phyloP scores from a whole-genome alignment of 2,888 invertebrate species.

The Helobdella robusta region DNA sequence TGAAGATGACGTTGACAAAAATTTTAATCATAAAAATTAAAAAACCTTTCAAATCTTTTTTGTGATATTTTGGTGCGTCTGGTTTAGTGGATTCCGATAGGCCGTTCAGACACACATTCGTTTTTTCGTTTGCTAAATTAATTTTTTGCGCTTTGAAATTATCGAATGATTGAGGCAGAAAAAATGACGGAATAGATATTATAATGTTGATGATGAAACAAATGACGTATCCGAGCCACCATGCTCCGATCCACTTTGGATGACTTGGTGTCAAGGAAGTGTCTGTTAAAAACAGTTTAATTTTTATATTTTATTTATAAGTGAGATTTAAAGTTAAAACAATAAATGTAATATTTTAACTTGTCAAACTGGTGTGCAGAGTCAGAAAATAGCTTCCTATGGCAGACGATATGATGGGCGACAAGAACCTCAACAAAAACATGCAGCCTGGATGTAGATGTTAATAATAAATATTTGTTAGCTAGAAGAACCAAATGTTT shows the following conservation, averaged over 20 bases:
- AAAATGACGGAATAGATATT: slow-evolving; percentile 20
- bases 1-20: too few relatives aligned
- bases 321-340: background rate
- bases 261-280: slow-evolving; percentile 21
- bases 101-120: too few relatives aligned
- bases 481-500: too few relatives aligned
- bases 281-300: too few relatives aligned
- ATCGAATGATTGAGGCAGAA: slow-evolving; percentile 17
- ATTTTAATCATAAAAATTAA: too few relatives aligned
- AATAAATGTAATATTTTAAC: background rate
- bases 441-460: slow-evolving; percentile 18
- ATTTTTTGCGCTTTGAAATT: background rate
- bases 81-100: too few relatives aligned
- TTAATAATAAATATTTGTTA: too few relatives aligned
- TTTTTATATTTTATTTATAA: too few relatives aligned
- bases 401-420: slow-evolving; percentile 23
- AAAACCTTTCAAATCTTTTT: too few relatives aligned
- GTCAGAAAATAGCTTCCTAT: slow-evolving; percentile 21
- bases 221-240: slow-evolving; percentile 30
- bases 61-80: too few relatives aligned
- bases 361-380: slow-evolving; percentile 12
- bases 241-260: slow-evolving; percentile 30
- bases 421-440: slow-evolving; percentile 22
- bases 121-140: too few relatives aligned
- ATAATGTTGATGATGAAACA: slow-evolving; percentile 24